Base-by-base conservation (phyloP, 1,140 invertebrate species). In the Neomicropteryx cornuta region DNA sequence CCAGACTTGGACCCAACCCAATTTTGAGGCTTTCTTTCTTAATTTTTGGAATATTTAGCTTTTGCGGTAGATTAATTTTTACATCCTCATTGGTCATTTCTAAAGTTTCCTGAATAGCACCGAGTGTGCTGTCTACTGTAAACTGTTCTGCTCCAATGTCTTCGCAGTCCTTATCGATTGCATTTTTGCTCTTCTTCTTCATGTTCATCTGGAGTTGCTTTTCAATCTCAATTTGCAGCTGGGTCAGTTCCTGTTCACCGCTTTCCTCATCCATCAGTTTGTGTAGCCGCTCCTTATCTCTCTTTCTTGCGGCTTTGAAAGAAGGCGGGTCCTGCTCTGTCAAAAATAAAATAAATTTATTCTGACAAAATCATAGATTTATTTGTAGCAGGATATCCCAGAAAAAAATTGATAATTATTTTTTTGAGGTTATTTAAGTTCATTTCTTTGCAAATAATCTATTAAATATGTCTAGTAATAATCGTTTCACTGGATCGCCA, bases 311-410 rank as follows among this genome's bases (percentile, higher is more conserved):
- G 3, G 80, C 82, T 66, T 87, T 93, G 55, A 93, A 98, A 1
- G 88, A 84, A 1, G 92, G 92, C 18, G 95, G 95, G 68, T 97
- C 94, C 55, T 93, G 87, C 53, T 96, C 92, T n/a, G n/a, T n/a
- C n/a, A n/a, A n/a, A n/a, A n/a, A n/a, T n/a, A n/a, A n/a, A n/a
- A n/a, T n/a, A n/a, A n/a, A n/a, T n/a, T n/a, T n/a, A n/a, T n/a
- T n/a, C n/a, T n/a, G n/a, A n/a, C n/a, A n/a, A n/a, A n/a, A n/a
- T n/a, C n/a, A n/a, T n/a, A n/a, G n/a, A n/a, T n/a, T n/a, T n/a
- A n/a, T n/a, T n/a, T n/a, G n/a, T n/a, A n/a, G n/a, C n/a, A n/a
- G n/a, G n/a, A n/a, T n/a, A n/a, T n/a, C n/a, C n/a, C n/a, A n/a
- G n/a, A n/a, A n/a, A n/a, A n/a, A n/a, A n/a, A n/a, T n/a, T n/a